Evolutionary conservation across 2,113 vertebrate species (phyloP).

Genomic region (Chamaea fasciata): DNA sequence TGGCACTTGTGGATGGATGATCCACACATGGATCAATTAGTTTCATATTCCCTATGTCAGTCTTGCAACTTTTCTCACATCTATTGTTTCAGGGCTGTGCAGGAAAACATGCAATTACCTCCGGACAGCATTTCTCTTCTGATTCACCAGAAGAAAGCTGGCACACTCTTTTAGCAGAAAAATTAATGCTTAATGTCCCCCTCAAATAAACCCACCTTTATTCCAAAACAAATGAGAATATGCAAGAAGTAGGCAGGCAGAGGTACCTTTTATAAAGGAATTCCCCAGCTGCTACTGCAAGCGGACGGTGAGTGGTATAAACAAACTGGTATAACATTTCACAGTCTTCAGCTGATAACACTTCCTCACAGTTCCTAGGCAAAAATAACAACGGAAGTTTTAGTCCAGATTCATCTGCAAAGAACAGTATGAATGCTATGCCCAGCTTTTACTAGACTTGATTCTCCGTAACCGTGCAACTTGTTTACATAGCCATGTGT

Average conservation of each 20-base stretch:
- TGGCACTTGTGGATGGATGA: background rate
- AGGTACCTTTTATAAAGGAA: slow-evolving; percentile 82
- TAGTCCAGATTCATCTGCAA: background rate
- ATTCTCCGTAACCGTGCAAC: background rate
- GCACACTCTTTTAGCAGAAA: background rate
- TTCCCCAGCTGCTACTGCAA: slow-evolving; percentile 85
- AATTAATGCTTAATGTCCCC: background rate
- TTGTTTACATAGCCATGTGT: background rate
- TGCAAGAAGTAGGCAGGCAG: background rate
- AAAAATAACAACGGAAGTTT: slow-evolving; percentile 44
- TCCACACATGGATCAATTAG: background rate
- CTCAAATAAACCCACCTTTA: slow-evolving; percentile 18
- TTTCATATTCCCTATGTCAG: background rate
- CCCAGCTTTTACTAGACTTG: background rate
- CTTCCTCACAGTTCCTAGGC: slow-evolving; percentile 77
- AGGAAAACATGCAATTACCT: background rate
- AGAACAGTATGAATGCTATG: background rate
- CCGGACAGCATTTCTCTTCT: background rate
- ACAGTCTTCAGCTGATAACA: slow-evolving; percentile 76
- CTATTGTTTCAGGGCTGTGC: background rate
- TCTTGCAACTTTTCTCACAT: background rate
- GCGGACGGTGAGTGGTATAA: slow-evolving; percentile 82
- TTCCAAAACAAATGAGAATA: background rate
- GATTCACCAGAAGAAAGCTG: background rate
- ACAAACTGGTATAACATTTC: slow-evolving; percentile 82